Conservation (phyloP, 2,113 vertebrate species). For the Empidonax alnorum region DNA sequence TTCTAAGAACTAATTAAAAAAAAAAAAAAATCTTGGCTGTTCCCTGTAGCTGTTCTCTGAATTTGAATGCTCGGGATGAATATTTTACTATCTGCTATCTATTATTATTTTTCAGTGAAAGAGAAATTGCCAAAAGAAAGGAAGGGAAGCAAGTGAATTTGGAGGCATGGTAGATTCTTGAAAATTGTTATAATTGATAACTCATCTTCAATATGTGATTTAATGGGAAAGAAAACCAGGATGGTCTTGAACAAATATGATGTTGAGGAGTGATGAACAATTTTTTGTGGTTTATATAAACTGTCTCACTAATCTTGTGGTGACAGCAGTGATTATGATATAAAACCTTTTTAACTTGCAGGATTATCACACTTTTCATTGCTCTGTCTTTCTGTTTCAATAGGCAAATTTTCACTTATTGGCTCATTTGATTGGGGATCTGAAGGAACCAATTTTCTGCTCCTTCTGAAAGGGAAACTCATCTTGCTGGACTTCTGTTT, state of each 20-base stretch:
- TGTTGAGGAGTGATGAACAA: neutral
- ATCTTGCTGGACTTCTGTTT: conserved; percentile 48
- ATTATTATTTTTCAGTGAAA: neutral
- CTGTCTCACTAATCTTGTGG: neutral
- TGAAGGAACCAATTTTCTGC: conserved; percentile 49
- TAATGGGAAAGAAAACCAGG: neutral
- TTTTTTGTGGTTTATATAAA: neutral
- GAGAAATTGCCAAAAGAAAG: neutral
- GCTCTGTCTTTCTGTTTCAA: neutral
- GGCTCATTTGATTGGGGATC: neutral
- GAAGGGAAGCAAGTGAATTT: neutral
- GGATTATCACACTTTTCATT: neutral
- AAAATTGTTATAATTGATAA: neutral
- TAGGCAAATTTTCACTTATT: conserved; percentile 10
- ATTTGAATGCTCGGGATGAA: neutral
- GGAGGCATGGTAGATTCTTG: neutral
- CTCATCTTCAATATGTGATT: neutral
- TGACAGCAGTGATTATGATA: conserved; percentile 7
- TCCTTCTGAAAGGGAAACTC: conserved; percentile 46
- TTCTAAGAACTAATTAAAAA: neutral
- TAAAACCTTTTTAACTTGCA: neutral
- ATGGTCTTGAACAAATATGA: neutral
- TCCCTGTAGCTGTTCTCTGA: neutral
- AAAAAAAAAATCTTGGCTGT: neutral
- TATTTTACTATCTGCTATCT: neutral